Conservation (phyloP, 92 coral and sea anemone species). For the Siderastrea radians region DNA sequence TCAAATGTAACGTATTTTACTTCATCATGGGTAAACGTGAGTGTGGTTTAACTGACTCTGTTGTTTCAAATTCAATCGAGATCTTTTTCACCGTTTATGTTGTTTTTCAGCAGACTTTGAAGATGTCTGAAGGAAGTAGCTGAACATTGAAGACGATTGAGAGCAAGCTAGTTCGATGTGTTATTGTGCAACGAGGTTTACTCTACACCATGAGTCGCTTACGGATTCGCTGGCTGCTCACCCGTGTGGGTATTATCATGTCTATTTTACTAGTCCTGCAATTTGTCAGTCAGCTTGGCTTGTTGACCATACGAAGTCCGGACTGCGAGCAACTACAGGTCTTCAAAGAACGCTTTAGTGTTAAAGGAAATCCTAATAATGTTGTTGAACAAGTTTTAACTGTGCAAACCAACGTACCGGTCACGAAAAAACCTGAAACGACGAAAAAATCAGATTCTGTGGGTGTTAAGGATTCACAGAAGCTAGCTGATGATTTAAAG, state of each 20-base stretch:
- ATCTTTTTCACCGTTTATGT: neutral
- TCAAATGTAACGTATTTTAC: too few species aligned
- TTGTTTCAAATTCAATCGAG: neutral
- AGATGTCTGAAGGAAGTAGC: neutral
- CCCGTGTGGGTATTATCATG: conserved; percentile 63
- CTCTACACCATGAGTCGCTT: conserved; percentile 66
- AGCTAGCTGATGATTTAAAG: conserved; percentile 56
- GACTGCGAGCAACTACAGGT: conserved; percentile 44
- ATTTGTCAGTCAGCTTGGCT: conserved; percentile 78
- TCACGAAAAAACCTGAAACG: neutral
- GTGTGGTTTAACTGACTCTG: neutral
- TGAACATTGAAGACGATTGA: neutral
- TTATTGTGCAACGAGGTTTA: neutral
- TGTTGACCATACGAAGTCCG: conserved; percentile 55
- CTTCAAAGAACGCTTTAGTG: neutral
- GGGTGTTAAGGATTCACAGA: conserved; percentile 23
- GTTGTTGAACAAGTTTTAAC: neutral
- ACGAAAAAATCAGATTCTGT: conserved; percentile 10
- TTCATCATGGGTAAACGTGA: neutral
- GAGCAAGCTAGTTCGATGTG: conserved; percentile 11
- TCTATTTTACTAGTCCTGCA: conserved; percentile 70
- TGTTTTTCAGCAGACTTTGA: neutral
- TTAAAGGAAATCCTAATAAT: neutral
- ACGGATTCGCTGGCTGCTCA: conserved; percentile 65
- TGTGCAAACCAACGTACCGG: neutral